These are phyloP conservation scores for Megaleporinus macrocephalus DNA, from an alignment of 2,113 vertebrate genomes.

Conservation along the genomic window DNA sequence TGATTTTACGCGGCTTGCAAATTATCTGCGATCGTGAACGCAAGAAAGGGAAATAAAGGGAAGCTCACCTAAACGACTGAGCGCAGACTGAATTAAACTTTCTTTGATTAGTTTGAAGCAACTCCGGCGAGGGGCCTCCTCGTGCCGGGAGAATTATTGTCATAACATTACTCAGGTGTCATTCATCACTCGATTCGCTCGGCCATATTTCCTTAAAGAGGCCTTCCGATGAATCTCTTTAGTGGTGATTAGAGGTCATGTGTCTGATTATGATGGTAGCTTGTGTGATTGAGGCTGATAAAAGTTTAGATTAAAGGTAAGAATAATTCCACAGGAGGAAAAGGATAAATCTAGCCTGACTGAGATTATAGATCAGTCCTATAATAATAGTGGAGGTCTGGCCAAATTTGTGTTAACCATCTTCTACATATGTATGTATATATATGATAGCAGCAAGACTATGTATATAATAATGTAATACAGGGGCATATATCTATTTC, in stretches of 20 bases:
- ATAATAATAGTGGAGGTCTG: too few species aligned
- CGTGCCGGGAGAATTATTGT: neutral
- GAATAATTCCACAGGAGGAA: too few species aligned
- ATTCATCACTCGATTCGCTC: neutral
- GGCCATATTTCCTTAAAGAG: constrained; percentile 16
- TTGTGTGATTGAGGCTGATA: too few species aligned
- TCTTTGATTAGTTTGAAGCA: constrained; percentile 34
- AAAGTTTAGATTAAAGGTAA: too few species aligned
- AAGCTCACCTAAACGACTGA: constrained; percentile 24
- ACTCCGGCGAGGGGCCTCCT: neutral
- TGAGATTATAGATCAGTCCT: too few species aligned
- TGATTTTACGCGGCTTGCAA: constrained; percentile 8
- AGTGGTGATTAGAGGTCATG: constrained; percentile 33
- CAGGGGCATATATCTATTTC: too few species aligned
- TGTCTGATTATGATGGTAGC: constrained; percentile 23
- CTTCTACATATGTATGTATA: too few species aligned
- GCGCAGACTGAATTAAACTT: neutral
- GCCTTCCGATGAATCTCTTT: constrained; percentile 6
- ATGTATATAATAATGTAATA: too few species aligned
- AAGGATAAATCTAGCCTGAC: too few species aligned
- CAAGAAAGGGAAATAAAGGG: constrained; percentile 38
- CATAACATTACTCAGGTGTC: neutral
- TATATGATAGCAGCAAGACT: too few species aligned
- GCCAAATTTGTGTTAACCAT: too few species aligned
- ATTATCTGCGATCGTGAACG: constrained; percentile 12